A percentile compares a stretch with the other conserved stretches of the same genome.
phyloP scores from a whole-genome alignment of 1,140 invertebrate species.

The Drosophila elegans region DNA sequence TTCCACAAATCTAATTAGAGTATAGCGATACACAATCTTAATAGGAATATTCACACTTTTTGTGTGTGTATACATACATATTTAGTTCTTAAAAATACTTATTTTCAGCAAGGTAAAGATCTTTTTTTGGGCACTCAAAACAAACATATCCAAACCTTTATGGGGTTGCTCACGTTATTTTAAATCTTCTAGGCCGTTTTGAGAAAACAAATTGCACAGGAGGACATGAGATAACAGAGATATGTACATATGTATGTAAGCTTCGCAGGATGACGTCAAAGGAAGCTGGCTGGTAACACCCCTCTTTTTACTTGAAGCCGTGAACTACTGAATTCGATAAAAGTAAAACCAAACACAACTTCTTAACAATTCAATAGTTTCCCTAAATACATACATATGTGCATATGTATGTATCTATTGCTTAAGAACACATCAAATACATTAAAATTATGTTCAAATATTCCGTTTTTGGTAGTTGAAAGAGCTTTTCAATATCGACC shows the following conservation, averaged over 20 bases:
- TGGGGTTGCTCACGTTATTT: not conserved
- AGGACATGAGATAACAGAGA: not conserved
- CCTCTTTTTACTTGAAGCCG: not conserved
- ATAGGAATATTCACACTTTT: no score
- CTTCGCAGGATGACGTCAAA: slow-evolving; percentile 6
- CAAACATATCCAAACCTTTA: not conserved
- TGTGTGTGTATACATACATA: no score
- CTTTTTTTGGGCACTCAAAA: not conserved
- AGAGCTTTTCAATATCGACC: no score
- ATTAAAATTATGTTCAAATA: no score
- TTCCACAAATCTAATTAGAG: no score
- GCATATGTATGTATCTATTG: no score
- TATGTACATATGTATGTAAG: not conserved
- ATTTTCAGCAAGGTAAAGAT: not conserved
- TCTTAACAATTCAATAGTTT: no score
- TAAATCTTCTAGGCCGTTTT: not conserved
- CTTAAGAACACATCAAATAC: no score
- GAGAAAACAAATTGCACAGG: not conserved
- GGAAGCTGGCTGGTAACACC: not conserved
- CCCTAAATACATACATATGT: no score
- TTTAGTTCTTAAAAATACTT: no score
- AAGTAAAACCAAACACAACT: not conserved
- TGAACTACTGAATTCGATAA: not conserved
- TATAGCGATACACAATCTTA: no score
- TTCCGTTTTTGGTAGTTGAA: no score